Percentiles rank a stretch among this genome's conserved stretches.
Conservation (phyloP, 2,113 vertebrate genomes). For the Ovis aries region ARS-UI_Ramb_v3.0 NC_056057.1:82036501-82037000, state of each 20-base stretch:
- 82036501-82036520: background rate
- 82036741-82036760: conserved; percentile 39
- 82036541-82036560: background rate
- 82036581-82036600: background rate
- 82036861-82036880: conserved; percentile 60
- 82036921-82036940: conserved; percentile 73
- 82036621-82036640: conserved; percentile 50
- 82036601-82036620: conserved; percentile 21
- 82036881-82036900: conserved; percentile 47
- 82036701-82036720: background rate
- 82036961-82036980: conserved; percentile 71
- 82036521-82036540: background rate
- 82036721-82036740: conserved; percentile 16
- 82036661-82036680: conserved; percentile 46
- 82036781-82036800: conserved; percentile 13
- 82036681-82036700: background rate
- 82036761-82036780: conserved; percentile 26
- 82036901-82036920: background rate
- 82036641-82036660: conserved; percentile 37
- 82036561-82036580: background rate
- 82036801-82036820: background rate
- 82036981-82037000: conserved; percentile 75
- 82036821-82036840: conserved; percentile 15
- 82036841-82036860: conserved; percentile 21
- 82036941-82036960: conserved; percentile 75